Conservation (phyloP, 2,888 invertebrate species). For the Drosophila greeni region DNA sequence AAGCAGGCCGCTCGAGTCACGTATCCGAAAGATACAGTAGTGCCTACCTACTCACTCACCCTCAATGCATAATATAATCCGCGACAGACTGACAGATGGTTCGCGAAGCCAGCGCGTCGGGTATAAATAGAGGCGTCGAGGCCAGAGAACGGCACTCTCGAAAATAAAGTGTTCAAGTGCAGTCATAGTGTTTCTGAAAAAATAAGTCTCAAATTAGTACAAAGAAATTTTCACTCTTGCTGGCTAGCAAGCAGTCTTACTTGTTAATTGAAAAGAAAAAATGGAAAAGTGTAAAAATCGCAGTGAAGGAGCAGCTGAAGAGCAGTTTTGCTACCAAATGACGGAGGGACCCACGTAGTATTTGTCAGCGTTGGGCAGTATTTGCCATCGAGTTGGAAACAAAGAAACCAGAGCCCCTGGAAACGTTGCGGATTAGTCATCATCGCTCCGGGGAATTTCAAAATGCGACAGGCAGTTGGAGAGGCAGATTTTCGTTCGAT, state of each 20-base stretch:
- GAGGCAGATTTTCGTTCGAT: slow-evolving; percentile 30
- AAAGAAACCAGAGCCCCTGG: slow-evolving; percentile 59
- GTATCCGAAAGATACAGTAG: slow-evolving; percentile 8
- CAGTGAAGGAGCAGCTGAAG: slow-evolving; percentile 26
- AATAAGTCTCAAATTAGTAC: slow-evolving; percentile 21
- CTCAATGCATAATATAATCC: slow-evolving; percentile 24
- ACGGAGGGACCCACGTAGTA: slow-evolving; percentile 51
- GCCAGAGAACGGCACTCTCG: slow-evolving; percentile 41
- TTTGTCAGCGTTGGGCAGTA: slow-evolving; percentile 30
- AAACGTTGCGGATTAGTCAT: slow-evolving; percentile 34
- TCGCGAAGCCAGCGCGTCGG: slow-evolving; percentile 37
- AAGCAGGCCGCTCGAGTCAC: slow-evolving; percentile 27
- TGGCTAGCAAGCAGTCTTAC: slow-evolving; percentile 28
- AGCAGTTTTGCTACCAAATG: slow-evolving; percentile 42
- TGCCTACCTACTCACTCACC: slow-evolving; percentile 17
- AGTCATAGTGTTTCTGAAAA: slow-evolving; percentile 39
- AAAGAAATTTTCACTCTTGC: slow-evolving; percentile 24
- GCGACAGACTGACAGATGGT: slow-evolving; percentile 36
- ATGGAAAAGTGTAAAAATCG: slow-evolving; percentile 56
- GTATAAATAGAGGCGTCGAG: slow-evolving; percentile 54
- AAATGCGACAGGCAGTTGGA: slow-evolving; percentile 32
- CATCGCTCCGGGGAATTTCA: slow-evolving; percentile 50
- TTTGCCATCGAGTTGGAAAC: slow-evolving; percentile 48
- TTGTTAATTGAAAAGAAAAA: slow-evolving; percentile 19
- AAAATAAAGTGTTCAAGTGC: slow-evolving; percentile 58